A percentile compares a stretch with the other conserved stretches of the same genome.
These are phyloP conservation scores for Herminia tarsipennalis DNA, from an alignment of 2,888 invertebrate species.

Conservation along the genomic window DNA sequence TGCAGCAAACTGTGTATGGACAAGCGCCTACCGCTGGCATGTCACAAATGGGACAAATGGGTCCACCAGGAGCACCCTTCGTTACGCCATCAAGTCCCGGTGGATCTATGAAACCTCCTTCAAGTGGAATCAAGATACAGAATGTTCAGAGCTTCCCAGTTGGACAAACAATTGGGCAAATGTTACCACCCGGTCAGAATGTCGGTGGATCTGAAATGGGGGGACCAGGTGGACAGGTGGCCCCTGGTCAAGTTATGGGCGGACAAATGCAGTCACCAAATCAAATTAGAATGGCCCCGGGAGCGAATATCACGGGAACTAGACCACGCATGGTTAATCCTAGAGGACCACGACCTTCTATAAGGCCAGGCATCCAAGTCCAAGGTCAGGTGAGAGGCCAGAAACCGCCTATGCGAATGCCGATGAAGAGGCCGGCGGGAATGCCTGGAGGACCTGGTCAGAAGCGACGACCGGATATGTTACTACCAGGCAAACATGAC, in stretches of 20 bases:
- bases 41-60: slow-evolving; percentile 57
- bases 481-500: slow-evolving; percentile 89
- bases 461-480: slow-evolving; percentile 86
- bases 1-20: slow-evolving; percentile 78
- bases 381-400: slow-evolving; percentile 72
- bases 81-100: slow-evolving; percentile 66
- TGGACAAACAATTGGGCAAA: slow-evolving; percentile 55
- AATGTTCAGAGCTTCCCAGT: slow-evolving; percentile 77
- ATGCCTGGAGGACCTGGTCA: slow-evolving; percentile 53
- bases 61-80: slow-evolving; percentile 55
- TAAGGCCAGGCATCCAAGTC: slow-evolving; percentile 75
- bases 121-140: slow-evolving; percentile 69
- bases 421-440: slow-evolving; percentile 65
- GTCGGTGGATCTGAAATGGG: slow-evolving; percentile 34
- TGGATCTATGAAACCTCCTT: slow-evolving; percentile 64
- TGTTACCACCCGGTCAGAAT: slow-evolving; percentile 49
- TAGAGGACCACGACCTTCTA: slow-evolving; percentile 65
- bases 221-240: slow-evolving; percentile 40
- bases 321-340: slow-evolving; percentile 69
- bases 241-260: slow-evolving; percentile 56
- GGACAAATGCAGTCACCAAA: slow-evolving; percentile 68
- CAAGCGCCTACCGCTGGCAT: slow-evolving; percentile 52
- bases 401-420: slow-evolving; percentile 69
- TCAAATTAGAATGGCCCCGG: slow-evolving; percentile 72
- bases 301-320: slow-evolving; percentile 60